phyloP scores from a whole-genome alignment of 2,113 vertebrate genomes.

The Oryzias curvinotus region DNA sequence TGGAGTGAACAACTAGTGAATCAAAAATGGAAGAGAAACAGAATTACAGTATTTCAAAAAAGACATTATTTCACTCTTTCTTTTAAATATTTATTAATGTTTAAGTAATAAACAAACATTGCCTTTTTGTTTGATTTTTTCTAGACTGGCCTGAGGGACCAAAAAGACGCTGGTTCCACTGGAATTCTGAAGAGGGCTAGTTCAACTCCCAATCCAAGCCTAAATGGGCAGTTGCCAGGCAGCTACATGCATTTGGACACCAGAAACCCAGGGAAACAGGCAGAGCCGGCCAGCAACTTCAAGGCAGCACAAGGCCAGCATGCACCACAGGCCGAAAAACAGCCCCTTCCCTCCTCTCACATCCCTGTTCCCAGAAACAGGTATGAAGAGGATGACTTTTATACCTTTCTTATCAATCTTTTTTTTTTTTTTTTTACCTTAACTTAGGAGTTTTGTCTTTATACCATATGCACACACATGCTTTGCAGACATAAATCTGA shows the following conservation, averaged over 20 bases:
- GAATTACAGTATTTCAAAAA: background rate
- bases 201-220: constrained; percentile 65
- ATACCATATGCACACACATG: background rate
- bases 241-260: constrained; percentile 72
- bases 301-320: constrained; percentile 57
- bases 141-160: constrained; percentile 65
- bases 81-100: background rate
- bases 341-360: constrained; percentile 67
- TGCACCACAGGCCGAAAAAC: constrained; percentile 49
- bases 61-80: background rate
- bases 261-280: constrained; percentile 66
- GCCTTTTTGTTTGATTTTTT: constrained; percentile 20
- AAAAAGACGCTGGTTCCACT: constrained; percentile 54
- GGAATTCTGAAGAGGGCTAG: constrained; percentile 73
- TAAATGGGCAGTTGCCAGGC: constrained; percentile 66
- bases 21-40: background rate
- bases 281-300: constrained; percentile 54
- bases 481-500: too few relatives aligned
- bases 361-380: constrained; percentile 81
- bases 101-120: constrained; percentile 1
- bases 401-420: background rate
- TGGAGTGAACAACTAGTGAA: background rate
- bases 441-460: background rate
- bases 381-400: constrained; percentile 50
- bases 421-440: background rate